Conservation (phyloP, 2,113 vertebrate species). For the Burhinus bistriatus region DNA sequence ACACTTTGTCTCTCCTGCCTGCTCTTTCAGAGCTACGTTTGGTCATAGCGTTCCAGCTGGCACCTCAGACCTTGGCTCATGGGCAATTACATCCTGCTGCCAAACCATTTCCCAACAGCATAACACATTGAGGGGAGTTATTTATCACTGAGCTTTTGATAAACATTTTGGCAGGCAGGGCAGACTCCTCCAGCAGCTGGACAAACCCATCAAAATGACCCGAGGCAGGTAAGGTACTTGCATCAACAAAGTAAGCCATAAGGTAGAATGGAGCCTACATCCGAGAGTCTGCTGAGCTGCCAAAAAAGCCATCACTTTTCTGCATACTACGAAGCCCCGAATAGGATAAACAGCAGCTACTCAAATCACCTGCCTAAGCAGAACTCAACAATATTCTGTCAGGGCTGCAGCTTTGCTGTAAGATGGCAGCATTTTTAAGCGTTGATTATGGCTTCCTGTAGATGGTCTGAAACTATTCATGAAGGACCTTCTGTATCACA, state of each 20-base stretch:
- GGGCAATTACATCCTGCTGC: not conserved
- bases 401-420: not conserved
- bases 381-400: not conserved
- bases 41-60: not conserved
- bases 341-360: not conserved
- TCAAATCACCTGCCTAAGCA: not conserved
- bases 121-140: not conserved
- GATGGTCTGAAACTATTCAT: not conserved
- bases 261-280: not conserved
- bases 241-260: not conserved
- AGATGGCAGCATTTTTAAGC: not conserved
- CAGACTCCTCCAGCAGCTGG: not conserved
- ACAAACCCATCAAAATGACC: not conserved
- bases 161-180: not conserved
- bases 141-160: not conserved
- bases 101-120: not conserved
- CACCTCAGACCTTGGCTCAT: not conserved
- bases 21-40: not conserved
- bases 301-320: not conserved
- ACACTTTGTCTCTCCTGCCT: not conserved
- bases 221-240: not conserved
- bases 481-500: not conserved
- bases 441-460: not conserved
- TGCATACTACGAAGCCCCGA: not conserved
- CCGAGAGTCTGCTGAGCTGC: not conserved